A percentile compares a stretch with the other conserved stretches of the same genome.
Evolutionary conservation across 2,113 vertebrate genomes (phyloP).

Genomic region (Hippocampus barbouri): DNA sequence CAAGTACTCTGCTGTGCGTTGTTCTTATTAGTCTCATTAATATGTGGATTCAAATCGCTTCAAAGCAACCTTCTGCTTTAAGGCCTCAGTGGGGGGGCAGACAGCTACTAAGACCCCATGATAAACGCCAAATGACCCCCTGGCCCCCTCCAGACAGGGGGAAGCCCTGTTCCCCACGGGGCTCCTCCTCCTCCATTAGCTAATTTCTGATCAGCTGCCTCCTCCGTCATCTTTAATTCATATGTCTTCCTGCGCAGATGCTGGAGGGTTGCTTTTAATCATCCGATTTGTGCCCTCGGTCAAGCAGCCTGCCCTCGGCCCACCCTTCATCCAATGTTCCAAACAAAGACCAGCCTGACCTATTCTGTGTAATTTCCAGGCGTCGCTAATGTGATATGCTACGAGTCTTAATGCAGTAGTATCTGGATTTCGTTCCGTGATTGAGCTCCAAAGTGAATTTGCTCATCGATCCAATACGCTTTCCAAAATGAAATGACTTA

Average conservation of each 20-base stretch:
- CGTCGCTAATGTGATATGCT: not conserved
- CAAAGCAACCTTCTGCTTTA: not conserved
- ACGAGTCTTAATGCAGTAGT: not conserved
- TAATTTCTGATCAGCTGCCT: slow-evolving; percentile 71
- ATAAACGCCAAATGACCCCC: slow-evolving; percentile 27
- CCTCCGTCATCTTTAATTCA: slow-evolving; percentile 72
- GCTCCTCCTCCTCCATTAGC: slow-evolving; percentile 67
- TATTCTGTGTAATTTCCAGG: not conserved
- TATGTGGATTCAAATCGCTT: slow-evolving; percentile 13
- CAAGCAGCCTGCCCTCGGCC: slow-evolving; percentile 16
- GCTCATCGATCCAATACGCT: not conserved
- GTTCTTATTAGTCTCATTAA: slow-evolving; percentile 7
- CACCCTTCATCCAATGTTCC: slow-evolving; percentile 22
- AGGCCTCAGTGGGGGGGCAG: slow-evolving; percentile 12
- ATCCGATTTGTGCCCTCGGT: slow-evolving; percentile 50
- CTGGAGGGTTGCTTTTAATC: slow-evolving; percentile 57
- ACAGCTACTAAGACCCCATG: slow-evolving; percentile 38
- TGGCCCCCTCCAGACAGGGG: slow-evolving; percentile 26
- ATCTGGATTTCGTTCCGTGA: not conserved
- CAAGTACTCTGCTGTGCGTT: not conserved
- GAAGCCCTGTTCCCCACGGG: slow-evolving; percentile 48
- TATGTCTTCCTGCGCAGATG: slow-evolving; percentile 58
- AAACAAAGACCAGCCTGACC: slow-evolving; percentile 44
- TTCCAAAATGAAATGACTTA: not conserved
- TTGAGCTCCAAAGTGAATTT: not conserved